Percentiles rank a stretch among this genome's conserved stretches.
Conservation (phyloP, 64 coral and sea anemone genomes). For the Stichodactyla mertensii region DNA sequence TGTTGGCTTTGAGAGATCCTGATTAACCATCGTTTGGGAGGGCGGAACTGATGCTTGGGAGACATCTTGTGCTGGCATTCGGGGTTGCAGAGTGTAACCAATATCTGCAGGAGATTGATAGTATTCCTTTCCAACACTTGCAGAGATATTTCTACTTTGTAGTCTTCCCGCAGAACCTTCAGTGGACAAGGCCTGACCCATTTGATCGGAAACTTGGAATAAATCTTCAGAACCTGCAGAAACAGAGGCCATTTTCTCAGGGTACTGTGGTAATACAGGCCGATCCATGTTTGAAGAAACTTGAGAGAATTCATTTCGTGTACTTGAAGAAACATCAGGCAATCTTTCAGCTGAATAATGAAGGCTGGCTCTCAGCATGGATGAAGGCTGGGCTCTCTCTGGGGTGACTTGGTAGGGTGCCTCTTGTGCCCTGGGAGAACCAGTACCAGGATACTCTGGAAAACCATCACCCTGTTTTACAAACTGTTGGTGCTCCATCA, state of each 20-base stretch:
- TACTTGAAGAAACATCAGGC: background rate
- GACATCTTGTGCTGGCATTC: background rate
- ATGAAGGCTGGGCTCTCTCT: background rate
- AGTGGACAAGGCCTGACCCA: background rate
- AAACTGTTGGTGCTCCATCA: background rate
- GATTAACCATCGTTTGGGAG: background rate
- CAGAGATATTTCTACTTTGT: background rate
- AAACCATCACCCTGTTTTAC: background rate
- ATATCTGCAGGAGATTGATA: background rate
- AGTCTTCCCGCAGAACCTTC: background rate
- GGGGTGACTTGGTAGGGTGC: background rate
- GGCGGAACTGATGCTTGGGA: background rate
- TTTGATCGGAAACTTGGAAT: background rate
- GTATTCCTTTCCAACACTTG: background rate
- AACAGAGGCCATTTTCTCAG: background rate
- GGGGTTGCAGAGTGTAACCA: background rate
- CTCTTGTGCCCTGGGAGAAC: background rate
- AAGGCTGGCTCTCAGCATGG: background rate
- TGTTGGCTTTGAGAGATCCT: background rate
- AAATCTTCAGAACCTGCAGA: background rate
- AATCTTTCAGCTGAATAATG: background rate
- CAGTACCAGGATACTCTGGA: background rate
- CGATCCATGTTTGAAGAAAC: background rate
- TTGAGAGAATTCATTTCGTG: background rate
- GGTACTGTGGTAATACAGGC: background rate